These are phyloP conservation scores for Dioctria linearis DNA, from an alignment of 2,888 invertebrate species.

Conservation along the genomic window DNA sequence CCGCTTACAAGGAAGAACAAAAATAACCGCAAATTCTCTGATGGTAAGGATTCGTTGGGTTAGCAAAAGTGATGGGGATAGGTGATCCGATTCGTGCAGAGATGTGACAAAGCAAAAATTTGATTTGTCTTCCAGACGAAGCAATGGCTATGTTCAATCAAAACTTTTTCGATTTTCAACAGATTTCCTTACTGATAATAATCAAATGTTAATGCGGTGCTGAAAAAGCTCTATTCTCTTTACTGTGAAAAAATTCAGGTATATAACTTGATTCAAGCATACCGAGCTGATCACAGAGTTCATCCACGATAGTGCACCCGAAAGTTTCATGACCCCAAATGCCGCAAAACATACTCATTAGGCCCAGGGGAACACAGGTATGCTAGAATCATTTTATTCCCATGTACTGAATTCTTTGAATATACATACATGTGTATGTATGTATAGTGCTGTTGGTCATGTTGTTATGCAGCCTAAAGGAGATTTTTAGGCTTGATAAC, in stretches of 20 bases:
- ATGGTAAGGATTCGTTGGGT: constrained; percentile 42
- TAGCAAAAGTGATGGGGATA: constrained; percentile 1
- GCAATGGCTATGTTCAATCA: constrained; percentile 42
- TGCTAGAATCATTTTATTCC: constrained; percentile 21
- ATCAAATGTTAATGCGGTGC: constrained; percentile 24
- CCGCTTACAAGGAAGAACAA: constrained; percentile 39
- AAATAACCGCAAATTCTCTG: constrained; percentile 42
- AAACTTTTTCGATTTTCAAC: constrained; percentile 53
- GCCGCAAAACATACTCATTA: constrained; percentile 8
- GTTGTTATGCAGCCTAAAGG: constrained; percentile 40
- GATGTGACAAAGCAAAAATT: constrained; percentile 48
- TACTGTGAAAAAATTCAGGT: background rate
- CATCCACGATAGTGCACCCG: constrained; percentile 28
- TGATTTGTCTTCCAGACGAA: constrained; percentile 44
- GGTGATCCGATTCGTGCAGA: background rate
- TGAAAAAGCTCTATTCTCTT: background rate
- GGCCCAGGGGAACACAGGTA: constrained; percentile 9
- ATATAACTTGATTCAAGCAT: too few species aligned
- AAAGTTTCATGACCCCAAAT: constrained; percentile 33
- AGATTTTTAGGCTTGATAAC: constrained; percentile 42
- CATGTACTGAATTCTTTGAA: constrained; percentile 38
- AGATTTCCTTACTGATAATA: constrained; percentile 20
- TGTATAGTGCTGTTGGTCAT: constrained; percentile 48
- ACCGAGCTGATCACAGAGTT: constrained; percentile 21
- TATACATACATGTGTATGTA: background rate